These are phyloP conservation scores for Cyprinodon diabolis DNA, from an alignment of 2,797 vertebrate species.

Conservation along the genomic window DNA sequence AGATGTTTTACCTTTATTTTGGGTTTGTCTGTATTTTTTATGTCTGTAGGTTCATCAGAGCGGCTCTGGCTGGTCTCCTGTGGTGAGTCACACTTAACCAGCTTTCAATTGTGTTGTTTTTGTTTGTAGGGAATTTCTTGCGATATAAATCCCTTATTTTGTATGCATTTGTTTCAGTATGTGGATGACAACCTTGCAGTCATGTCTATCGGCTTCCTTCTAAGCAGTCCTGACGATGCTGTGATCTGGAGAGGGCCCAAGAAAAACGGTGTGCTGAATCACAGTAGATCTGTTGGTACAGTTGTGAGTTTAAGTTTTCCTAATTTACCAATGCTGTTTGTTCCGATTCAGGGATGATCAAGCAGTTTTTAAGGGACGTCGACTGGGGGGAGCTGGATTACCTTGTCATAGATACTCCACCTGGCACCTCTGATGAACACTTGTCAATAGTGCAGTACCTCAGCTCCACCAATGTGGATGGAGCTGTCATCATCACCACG, in stretches of 20 bases:
- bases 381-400: slow-evolving; percentile 97
- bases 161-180: slow-evolving; percentile 80
- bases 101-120: neutral
- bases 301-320: neutral
- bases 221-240: slow-evolving; percentile 92
- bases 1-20: neutral
- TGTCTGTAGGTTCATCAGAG: slow-evolving; percentile 91
- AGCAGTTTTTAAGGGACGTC: slow-evolving; percentile 95
- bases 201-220: slow-evolving; percentile 97
- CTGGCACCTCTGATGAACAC: slow-evolving; percentile 94
- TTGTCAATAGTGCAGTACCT: slow-evolving; percentile 92
- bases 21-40: slow-evolving; percentile 25
- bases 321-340: neutral
- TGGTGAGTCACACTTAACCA: slow-evolving; percentile 79
- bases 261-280: slow-evolving; percentile 87
- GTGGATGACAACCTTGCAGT: slow-evolving; percentile 94
- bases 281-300: neutral
- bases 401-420: slow-evolving; percentile 92
- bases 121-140: neutral
- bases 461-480: slow-evolving; percentile 82
- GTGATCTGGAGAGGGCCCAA: slow-evolving; percentile 99
- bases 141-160: neutral
- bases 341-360: slow-evolving; percentile 89
- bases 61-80: slow-evolving; percentile 97
- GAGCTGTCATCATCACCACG: slow-evolving; percentile 91